Base-by-base conservation (phyloP, 2,797 vertebrate species). In the Limosa lapponica region DNA sequence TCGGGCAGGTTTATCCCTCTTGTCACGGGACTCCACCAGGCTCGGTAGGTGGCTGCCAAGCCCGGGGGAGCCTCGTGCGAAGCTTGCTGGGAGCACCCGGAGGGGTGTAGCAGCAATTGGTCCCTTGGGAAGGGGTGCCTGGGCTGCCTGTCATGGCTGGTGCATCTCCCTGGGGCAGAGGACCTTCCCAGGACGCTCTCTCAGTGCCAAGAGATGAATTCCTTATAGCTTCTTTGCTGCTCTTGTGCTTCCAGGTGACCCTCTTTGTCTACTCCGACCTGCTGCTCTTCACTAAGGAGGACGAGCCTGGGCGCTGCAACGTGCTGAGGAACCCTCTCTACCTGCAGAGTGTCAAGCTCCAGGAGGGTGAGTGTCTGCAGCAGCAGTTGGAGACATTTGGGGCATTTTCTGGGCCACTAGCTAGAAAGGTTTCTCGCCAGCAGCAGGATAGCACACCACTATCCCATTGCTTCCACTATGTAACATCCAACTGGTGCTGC, bases 281-380 rank as follows among this genome's bases (percentile, higher is more conserved):
- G 97, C 98, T 99, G 98, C 98, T 99, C 84, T 99, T 99, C 97
- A 99, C 99, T 18, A 98, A 99, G 96, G 99, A 99, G 94, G 99
- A 99, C 0, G 99, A 99, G 89, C 98, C 98, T 0, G 99, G 99
- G 36, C 98, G 98, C 89, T 99, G 99, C 95, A 99, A 99, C 0
- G 99, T 99, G 77, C 98, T 99, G 65, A 99, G 99, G 97, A 99
- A 99, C 95, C 99, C 99, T 10, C 98, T 99, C 72, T 99, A 98
- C 97, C 98, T 99, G 74, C 98, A 98, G 65, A 99, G 99, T 8
- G 98, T 99, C 81, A 98, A 98, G 72, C 98, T 99, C 25, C 99
- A 99, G 96, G 99, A 99, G 32, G 99, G 99, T 99, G 96, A 91
- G 98, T 90, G n/a, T 20, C 54, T 48, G 62, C 55, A 46, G 85